Evolutionary conservation across 2,888 invertebrate species (phyloP), one percentile per base, ranked within the genome.

Genomic region (Apoda limacodes): DNA sequence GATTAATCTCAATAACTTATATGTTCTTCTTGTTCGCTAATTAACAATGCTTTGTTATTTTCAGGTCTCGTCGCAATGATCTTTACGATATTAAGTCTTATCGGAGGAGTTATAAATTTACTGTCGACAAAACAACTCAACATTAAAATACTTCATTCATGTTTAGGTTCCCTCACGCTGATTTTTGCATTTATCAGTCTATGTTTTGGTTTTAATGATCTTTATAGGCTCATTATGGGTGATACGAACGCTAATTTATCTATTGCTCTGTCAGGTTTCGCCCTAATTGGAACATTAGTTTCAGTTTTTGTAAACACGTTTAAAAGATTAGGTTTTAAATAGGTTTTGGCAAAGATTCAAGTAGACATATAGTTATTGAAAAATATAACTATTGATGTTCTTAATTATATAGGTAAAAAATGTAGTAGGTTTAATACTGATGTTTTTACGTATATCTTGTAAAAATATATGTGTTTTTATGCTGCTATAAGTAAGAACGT

Each of bases 11-110:
- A n/a, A n/a, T n/a, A n/a, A n/a, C n/a, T n/a, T n/a, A n/a, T n/a
- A n/a, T n/a, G n/a, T n/a, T n/a, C n/a, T n/a, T n/a, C n/a, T n/a
- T n/a, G n/a, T n/a, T n/a, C n/a, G n/a, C n/a, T n/a, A n/a, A n/a
- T n/a, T n/a, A n/a, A n/a, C n/a, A n/a, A n/a, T n/a, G n/a, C 17
- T 11, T 26, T 35, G 34, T 37, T 41, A 9, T 54, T 68, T 46
- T 32, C 58, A 72, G 72, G 72, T 31, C 34, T 69, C 9, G 20
- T 60, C 7, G 64, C 69, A 4, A 39, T 70, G 48, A 4, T 65
- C 4, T 37, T 65, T 3, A 61, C 68, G 2, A 5, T 51, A 2
- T 12, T 61, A 1, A 68, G 55, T 39, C 47, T 70, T 2, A 13
- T 65, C 12, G 66, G 62, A 22, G 72, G 65, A 13, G 7, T 62